These are phyloP conservation scores for Cactoblastis cactorum DNA, from an alignment of 2,888 invertebrate species.

Conservation along the genomic window DNA sequence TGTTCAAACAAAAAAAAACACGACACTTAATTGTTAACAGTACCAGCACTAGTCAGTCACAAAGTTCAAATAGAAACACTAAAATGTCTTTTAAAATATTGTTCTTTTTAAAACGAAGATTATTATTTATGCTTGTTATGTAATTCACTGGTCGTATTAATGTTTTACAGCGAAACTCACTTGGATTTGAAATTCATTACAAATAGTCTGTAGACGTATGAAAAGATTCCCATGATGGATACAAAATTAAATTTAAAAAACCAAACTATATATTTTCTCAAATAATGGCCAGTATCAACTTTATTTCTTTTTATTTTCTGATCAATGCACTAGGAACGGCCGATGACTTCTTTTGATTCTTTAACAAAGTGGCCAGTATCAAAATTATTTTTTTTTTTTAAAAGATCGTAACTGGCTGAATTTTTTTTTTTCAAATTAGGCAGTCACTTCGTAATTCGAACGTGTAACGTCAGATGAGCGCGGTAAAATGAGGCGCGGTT, in stretches of 20 bases:
- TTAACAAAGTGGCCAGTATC: too few relatives aligned
- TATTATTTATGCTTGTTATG: not conserved
- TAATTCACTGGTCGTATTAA: not conserved
- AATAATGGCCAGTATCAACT: slow-evolving; percentile 1
- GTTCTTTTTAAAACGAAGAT: slow-evolving; percentile 7
- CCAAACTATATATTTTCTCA: not conserved
- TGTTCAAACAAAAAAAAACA: not conserved
- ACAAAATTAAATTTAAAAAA: slow-evolving; percentile 6
- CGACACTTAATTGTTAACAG: slow-evolving; percentile 15
- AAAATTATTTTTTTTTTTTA: too few relatives aligned
- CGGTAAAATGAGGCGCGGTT: not conserved
- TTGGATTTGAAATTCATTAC: slow-evolving; percentile 51
- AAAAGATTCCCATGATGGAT: slow-evolving; percentile 66
- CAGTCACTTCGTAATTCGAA: not conserved
- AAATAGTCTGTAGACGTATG: slow-evolving; percentile 68
- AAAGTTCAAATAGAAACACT: slow-evolving; percentile 5
- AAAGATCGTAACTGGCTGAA: too few relatives aligned
- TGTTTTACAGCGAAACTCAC: slow-evolving; percentile 26
- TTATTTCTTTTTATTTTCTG: not conserved
- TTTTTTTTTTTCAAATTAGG: not conserved
- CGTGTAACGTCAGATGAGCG: not conserved
- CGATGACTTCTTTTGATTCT: too few relatives aligned
- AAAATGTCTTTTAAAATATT: not conserved
- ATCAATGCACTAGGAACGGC: not conserved
- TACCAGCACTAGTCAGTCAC: not conserved